Base-by-base conservation (phyloP, 2,113 vertebrate species). In the Bothrops jararaca region DNA sequence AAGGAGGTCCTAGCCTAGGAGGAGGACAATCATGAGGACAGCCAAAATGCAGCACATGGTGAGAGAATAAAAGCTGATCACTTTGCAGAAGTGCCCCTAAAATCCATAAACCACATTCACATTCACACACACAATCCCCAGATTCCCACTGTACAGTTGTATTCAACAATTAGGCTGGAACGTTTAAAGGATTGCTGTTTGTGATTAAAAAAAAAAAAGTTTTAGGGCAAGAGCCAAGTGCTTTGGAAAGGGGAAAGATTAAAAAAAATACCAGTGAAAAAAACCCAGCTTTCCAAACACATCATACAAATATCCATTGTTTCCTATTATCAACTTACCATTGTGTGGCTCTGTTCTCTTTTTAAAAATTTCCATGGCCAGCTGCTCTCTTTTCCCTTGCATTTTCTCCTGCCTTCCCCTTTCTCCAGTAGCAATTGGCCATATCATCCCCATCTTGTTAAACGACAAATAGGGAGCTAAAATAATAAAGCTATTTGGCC, bases 401-500 rank as follows among this genome's bases (percentile, higher is more conserved):
- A 1, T 86, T 87, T 95, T 90, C 4, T 15, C 39, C 92, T 93
- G n/a, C 26, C 20, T 88, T 88, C 94, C 12, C n/a, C 29, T 94
- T 95, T 95, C 95, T 29, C 88, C 23, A 50, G 0, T 85, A 50
- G 69, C 6, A 95, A 1, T 1, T 91, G 39, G 85, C 89, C 2
- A 3, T 80, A 90, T 93, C 93, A 95, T 6, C 69, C n/a, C 56
- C 56, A 24, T 56, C 5, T 93, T 91, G 48, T 80, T 45, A 45
- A 34, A 89, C 54, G 88, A 92, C 50, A 15, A 86, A 86, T 52
- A 5, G 18, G 89, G 45, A 92, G 42, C 13, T 94, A 54, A 92
- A 90, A 86, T n/a, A 94, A 90, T 91, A 94, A 64, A 53, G 90
- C 10, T 95, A 54, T 24, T 54, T 74, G 89, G 2, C 85, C 95